Evolutionary conservation across 1,140 invertebrate genomes (phyloP), one percentile per base, ranked within the genome.

Genomic region (Tetramorium parvispinum): DNA sequence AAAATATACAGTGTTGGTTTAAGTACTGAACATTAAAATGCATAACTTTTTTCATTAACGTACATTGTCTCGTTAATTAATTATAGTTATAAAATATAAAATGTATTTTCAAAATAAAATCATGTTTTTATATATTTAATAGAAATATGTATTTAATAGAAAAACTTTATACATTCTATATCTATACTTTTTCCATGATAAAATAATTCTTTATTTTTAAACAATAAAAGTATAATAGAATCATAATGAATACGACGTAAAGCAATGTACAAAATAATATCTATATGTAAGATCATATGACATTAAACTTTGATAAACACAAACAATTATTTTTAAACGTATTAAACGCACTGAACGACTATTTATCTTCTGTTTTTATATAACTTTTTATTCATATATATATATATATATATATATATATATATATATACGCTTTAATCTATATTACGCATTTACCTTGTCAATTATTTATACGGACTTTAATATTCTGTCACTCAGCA

Each of bases 161-260:
- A 65, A 55, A 37, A 24, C 7, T 46, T 2, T 21, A 55, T 57
- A 11, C 6, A 59, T 16, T 13, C 5, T 5, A 3, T 65, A 1
- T 3, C 0, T 49, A 7, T 21, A 10, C 18, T 46, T 7, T 16
- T 32, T 78, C 0, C 24, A 24, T 6, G 7, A 76, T 16, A 59
- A 43, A 78, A 46, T 65, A 32, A 49, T 27, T 66, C 16, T 78
- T 51, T 78, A 27, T n/a, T 32, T 27, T 78, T 49, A n/a, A 18
- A 27, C 18, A 32, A 63, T 43, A 77, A 11, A 1, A 6, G 4
- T n/a, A 21, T 0, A 59, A 2, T 8, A 59, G 24, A 32, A 32
- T 32, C 40, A 27, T 40, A 24, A 53, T 46, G 46, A 63, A 32
- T 24, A 32, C 5, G 21, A 65, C 65, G 16, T 16, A n/a, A 40